phyloP scores from a whole-genome alignment of 1,140 invertebrate species.

The Mya arenaria region DNA sequence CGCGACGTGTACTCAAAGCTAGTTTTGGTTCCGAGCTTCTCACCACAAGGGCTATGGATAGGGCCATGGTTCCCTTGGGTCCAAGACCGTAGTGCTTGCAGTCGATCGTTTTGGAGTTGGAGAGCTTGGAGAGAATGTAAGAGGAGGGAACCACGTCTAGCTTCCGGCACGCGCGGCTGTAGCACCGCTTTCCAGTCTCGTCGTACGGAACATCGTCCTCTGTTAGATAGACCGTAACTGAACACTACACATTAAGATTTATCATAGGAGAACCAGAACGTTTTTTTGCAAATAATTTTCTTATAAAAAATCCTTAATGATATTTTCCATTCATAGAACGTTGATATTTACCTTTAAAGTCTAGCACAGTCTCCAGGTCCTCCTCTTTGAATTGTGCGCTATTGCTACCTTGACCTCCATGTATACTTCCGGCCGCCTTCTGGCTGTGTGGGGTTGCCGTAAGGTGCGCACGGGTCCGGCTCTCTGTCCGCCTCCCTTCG shows the following conservation, averaged over 20 bases:
- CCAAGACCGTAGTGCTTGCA: constrained; percentile 73
- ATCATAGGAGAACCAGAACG: no score
- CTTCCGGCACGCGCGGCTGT: constrained; percentile 74
- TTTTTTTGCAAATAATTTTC: no score
- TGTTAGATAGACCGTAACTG: no score
- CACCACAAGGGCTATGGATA: constrained; percentile 74
- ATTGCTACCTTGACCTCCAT: background rate
- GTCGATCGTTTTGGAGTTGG: constrained; percentile 62
- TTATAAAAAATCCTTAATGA: no score
- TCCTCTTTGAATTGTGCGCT: constrained; percentile 52
- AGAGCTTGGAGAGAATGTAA: constrained; percentile 64
- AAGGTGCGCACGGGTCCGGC: constrained; percentile 15
- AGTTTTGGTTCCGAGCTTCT: no score
- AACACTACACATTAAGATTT: no score
- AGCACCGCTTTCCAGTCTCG: constrained; percentile 71
- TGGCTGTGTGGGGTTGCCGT: constrained; percentile 34
- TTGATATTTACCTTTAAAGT: constrained; percentile 59
- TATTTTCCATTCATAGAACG: no score
- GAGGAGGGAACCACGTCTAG: constrained; percentile 68
- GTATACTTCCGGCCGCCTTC: background rate
- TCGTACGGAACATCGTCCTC: constrained; percentile 66
- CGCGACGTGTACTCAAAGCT: no score
- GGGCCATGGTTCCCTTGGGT: constrained; percentile 70
- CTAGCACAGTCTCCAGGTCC: constrained; percentile 68
- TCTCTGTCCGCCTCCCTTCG: background rate